Base-by-base conservation (phyloP, 2,888 invertebrate genomes). In the Celastrina argiolus region DNA sequence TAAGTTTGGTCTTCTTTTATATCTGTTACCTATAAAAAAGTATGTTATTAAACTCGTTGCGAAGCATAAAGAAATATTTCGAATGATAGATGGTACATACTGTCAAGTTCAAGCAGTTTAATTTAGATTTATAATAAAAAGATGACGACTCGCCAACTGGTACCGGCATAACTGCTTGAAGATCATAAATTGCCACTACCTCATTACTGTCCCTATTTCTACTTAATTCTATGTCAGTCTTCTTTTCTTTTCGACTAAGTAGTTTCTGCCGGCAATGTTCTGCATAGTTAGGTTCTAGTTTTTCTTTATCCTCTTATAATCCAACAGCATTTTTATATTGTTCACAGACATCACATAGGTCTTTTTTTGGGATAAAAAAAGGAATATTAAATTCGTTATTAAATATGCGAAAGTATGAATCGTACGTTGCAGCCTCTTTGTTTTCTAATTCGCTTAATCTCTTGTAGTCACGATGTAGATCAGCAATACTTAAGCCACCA, bases 251-350 rank as follows among this genome's bases (percentile, higher is more conserved):
- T n/a, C n/a, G 14, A 14, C 42, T 42, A 42, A 42, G 14, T 14
- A n/a, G n/a, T 42, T 42, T 42, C n/a, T 42, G 42, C 6, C n/a
- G 14, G 14, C n/a, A n/a, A 42, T 42, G 42, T n/a, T 42, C 42
- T 42, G 5, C 6, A 42, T 42, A 42, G 14, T n/a, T 10, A 5
- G 14, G n/a, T 42, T 42, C 42, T 42, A n/a, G n/a, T 12, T n/a
- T n/a, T n/a, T 42, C n/a, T 42, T 42, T 42, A 5, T 42, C 42
- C 16, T 42, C 42, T n/a, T n/a, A n/a, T n/a, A n/a, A n/a, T n/a
- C n/a, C 42, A n/a, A 74, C 74, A 77, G 68, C 66, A 45, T 67
- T 75, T 76, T 76, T 77, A 77, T 74, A 74, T 69, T 70, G 72
- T 69, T 65, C 56, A 28, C 74, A 79, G 73, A 79, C 82, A 36